Conservation (phyloP, 2,888 invertebrate species). For the Therioaphis trifolii region DNA sequence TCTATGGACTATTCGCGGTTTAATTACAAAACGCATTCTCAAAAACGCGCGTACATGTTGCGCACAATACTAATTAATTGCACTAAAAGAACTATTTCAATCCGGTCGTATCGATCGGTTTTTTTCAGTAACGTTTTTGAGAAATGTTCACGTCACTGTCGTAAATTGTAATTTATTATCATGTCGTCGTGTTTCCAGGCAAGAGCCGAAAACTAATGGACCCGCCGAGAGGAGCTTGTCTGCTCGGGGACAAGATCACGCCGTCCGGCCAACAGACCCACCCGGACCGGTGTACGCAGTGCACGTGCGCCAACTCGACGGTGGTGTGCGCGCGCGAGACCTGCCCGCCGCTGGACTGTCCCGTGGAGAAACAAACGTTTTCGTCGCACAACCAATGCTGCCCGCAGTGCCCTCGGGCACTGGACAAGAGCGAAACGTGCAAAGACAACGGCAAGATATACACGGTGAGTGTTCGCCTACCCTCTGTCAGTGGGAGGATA, state of each 20-base stretch:
- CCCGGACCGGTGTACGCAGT: slow-evolving; percentile 83
- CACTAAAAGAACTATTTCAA: no score
- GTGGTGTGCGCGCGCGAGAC: slow-evolving; percentile 83
- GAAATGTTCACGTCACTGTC: no score
- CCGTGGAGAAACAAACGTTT: slow-evolving; percentile 77
- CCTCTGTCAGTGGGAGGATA: no score
- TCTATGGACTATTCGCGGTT: no score
- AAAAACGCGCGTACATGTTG: no score
- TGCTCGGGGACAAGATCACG: slow-evolving; percentile 78
- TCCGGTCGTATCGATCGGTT: no score
- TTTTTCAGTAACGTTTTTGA: no score
- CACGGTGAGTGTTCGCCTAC: slow-evolving; percentile 72
- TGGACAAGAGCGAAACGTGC: slow-evolving; percentile 78
- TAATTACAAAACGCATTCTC: no score
- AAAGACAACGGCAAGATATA: slow-evolving; percentile 76
- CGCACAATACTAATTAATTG: no score
- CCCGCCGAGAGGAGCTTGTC: slow-evolving; percentile 74
- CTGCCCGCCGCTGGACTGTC: slow-evolving; percentile 91
- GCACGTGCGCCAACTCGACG: slow-evolving; percentile 84
- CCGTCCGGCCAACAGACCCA: slow-evolving; percentile 75
- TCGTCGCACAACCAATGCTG: slow-evolving; percentile 78
- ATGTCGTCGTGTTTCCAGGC: slow-evolving; percentile 67
- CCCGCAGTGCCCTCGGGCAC: slow-evolving; percentile 77
- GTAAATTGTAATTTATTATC: no score
- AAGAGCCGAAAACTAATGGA: slow-evolving; percentile 69